Base-by-base conservation (phyloP, 2,113 vertebrate genomes). In the Microcebus lehilahytsara region DNA sequence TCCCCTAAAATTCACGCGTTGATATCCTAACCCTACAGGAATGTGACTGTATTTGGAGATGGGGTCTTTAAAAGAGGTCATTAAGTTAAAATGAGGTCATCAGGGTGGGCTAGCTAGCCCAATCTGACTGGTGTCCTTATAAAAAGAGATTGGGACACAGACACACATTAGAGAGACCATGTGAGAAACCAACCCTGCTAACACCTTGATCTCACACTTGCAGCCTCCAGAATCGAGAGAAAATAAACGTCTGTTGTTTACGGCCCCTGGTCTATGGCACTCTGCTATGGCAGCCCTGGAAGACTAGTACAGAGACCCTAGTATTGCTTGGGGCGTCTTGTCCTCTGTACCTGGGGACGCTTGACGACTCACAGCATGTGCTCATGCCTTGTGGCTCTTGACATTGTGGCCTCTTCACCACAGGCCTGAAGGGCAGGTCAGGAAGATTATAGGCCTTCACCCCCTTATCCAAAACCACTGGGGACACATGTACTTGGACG, bases 311-410 rank as follows among this genome's bases (percentile, higher is more conserved):
- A 2, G 25, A 14, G 60, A 58, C 37, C 32, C 51, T 22, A 1
- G 17, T 5, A 0, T 10, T 58, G 10, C 46, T 56, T 0, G 0
- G 23, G 30, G 12, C 22, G 53, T 22, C 16, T 27, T 1, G 0
- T 17, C 42, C 25, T 64, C 37, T 19, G 40, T 34, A 17, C 16
- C 17, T 8, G 11, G 34, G 11, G 40, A n/a, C 11, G 1, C 3
- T 5, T 30, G 5, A 2, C 16, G 16, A 5, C 19, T 25, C 32
- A 4, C n/a, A 4, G 13, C 8, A 8, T 1, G 17, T 25, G 9
- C 30, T 66, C 27, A 53, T 6, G 46, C 46, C n/a, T 32, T 1
- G n/a, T 3, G 16, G 23, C 87, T 14, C 37, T 3, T 1, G 6
- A 20, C 42, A 56, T 20, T 42, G 42, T 42, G 42, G 42, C 42